These are phyloP conservation scores for Pangasius macronema DNA, from an alignment of 2,797 vertebrate genomes.

Conservation along the genomic window DNA sequence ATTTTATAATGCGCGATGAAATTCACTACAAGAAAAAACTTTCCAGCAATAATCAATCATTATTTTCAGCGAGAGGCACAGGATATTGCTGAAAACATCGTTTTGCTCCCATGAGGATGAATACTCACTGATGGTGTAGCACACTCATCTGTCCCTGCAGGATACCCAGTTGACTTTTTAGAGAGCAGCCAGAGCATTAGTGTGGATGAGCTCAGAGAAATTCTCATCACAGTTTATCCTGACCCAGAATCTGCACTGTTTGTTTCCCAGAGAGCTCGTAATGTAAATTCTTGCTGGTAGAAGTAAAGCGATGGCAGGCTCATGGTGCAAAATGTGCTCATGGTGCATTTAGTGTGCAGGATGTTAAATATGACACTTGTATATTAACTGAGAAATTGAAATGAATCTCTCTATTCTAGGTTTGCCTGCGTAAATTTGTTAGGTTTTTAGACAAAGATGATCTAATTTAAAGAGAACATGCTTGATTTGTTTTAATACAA, in stretches of 20 bases:
- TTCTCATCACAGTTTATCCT: constrained; percentile 10
- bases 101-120: constrained; percentile 74
- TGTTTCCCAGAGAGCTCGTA: not conserved
- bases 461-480: not conserved
- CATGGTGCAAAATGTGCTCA: not conserved
- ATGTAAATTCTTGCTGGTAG: not conserved
- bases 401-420: not conserved
- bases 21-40: constrained; percentile 40
- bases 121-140: constrained; percentile 74
- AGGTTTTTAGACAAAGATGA: not conserved
- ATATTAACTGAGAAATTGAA: not conserved
- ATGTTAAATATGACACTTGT: not conserved
- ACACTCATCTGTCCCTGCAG: constrained; percentile 75
- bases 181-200: constrained; percentile 63
- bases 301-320: not conserved
- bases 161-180: constrained; percentile 61
- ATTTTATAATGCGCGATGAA: constrained; percentile 65
- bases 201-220: constrained; percentile 56
- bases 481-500: not conserved
- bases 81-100: constrained; percentile 74
- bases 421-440: not conserved
- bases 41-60: constrained; percentile 81
- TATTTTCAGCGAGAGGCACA: constrained; percentile 69
- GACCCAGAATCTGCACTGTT: constrained; percentile 6
- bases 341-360: not conserved